Base-by-base conservation (phyloP, 2,888 invertebrate species). In the Clivina fossor region DNA sequence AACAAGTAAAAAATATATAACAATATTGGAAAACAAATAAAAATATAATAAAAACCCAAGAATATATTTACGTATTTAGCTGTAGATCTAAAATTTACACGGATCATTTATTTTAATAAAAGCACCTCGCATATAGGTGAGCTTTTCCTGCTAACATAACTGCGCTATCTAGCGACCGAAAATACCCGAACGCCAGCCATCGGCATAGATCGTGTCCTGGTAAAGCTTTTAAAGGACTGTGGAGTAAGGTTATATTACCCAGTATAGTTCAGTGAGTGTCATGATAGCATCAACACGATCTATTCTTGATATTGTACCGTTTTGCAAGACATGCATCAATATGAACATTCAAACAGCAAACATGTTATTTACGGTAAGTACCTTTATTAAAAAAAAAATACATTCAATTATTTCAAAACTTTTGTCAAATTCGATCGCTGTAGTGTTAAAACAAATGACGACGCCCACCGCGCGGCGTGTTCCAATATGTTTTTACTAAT, bases 291-390 rank as follows among this genome's bases (percentile, higher is more conserved):
- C 16, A 44, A 18, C 47, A 55, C 54, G 28, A 28, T 37, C 37
- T 37, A 28, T 35, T 37, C 24, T 22, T 47, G 28, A 38, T 38
- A 38, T 47, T 47, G 46, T 28, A 40, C 80, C 79, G 80, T 79
- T 78, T 78, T 78, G 77, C 79, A 79, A 82, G 82, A 80, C 81
- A 83, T 83, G 82, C 80, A 82, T 82, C 80, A 81, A 72, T 78
- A 83, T 83, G 82, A 81, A 81, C 80, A 79, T 76, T 77, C 78
- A 75, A 77, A 76, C 78, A 76, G 79, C 69, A 72, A 70, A 64
- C 70, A 70, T 65, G 68, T 66, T 68, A 71, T 72, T 70, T 73
- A 69, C 70, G 74, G 74, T 74, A 70, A 73, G 74, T 41, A 46
- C 18, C 18, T 2, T 18, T n/a, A n/a, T n/a, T n/a, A n/a, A n/a